Percentiles rank a stretch among this genome's conserved stretches.
Conservation (phyloP, 2,888 invertebrate genomes). For the Galeruca laticollis region DNA sequence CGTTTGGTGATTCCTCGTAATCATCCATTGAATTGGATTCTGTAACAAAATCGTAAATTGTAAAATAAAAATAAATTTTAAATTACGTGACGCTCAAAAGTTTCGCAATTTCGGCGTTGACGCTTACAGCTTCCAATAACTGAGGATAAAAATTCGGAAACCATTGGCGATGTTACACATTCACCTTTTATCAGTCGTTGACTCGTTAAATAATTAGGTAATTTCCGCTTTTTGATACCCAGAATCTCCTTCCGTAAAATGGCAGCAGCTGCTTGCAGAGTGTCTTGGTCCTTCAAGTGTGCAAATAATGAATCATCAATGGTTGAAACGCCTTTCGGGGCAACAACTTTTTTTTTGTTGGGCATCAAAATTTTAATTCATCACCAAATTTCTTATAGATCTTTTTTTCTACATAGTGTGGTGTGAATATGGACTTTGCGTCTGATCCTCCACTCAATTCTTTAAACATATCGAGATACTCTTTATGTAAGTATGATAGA, state of each 20-base stretch:
- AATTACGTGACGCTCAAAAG: background rate
- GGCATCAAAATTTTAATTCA: constrained; percentile 28
- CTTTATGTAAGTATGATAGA: background rate
- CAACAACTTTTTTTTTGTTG: constrained; percentile 34
- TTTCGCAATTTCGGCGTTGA: constrained; percentile 30
- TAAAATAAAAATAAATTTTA: too few relatives aligned
- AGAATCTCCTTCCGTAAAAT: constrained; percentile 20
- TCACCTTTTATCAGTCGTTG: constrained; percentile 36
- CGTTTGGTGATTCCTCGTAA: too few relatives aligned
- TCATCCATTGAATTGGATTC: too few relatives aligned
- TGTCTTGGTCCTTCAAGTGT: constrained; percentile 28
- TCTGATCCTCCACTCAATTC: background rate
- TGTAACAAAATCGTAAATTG: too few relatives aligned
- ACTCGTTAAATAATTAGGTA: constrained; percentile 35
- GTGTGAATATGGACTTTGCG: background rate
- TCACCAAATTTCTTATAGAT: constrained; percentile 24
- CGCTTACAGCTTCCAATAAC: constrained; percentile 29
- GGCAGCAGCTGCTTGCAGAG: constrained; percentile 31
- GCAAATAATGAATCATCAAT: constrained; percentile 35
- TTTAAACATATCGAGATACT: background rate
- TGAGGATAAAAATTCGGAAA: constrained; percentile 30
- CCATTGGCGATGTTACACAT: constrained; percentile 31
- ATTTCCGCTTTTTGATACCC: constrained; percentile 18
- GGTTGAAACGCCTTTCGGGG: constrained; percentile 31
- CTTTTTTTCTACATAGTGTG: constrained; percentile 16